phyloP scores from a whole-genome alignment of 2,888 invertebrate genomes.

The Harpalus rufipes region DNA sequence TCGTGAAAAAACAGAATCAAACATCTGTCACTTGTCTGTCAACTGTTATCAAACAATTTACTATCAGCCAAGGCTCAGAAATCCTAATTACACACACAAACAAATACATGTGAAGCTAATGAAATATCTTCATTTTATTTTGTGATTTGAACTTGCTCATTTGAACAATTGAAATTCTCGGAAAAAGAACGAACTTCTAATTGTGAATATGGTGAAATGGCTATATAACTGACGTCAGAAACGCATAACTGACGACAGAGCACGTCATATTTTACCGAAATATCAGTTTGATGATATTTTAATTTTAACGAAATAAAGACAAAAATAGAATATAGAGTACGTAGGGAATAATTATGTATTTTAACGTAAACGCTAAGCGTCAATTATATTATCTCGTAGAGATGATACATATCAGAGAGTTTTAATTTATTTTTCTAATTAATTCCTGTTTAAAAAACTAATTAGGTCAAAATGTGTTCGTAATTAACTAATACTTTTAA shows the following conservation, averaged over 20 bases:
- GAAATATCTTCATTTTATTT: not conserved
- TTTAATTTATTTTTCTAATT: slow-evolving; percentile 34
- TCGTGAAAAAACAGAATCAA: slow-evolving; percentile 22
- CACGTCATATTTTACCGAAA: slow-evolving; percentile 15
- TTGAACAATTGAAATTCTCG: slow-evolving; percentile 7
- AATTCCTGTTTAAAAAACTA: slow-evolving; percentile 19
- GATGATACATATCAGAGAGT: not conserved
- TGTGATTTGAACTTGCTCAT: slow-evolving; percentile 22
- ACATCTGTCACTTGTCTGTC: slow-evolving; percentile 32
- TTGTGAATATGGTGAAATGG: slow-evolving; percentile 4
- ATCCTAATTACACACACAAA: slow-evolving; percentile 30
- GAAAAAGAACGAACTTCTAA: slow-evolving; percentile 21
- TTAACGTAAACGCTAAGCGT: not conserved
- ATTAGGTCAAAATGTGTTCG: slow-evolving; percentile 31
- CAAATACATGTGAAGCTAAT: slow-evolving; percentile 9
- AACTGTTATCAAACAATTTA: slow-evolving; percentile 16
- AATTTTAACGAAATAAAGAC: slow-evolving; percentile 4
- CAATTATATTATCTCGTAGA: not conserved
- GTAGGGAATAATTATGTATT: not conserved
- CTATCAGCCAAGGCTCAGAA: slow-evolving; percentile 14
- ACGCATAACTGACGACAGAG: not conserved
- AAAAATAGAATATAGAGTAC: not conserved
- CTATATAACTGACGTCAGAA: slow-evolving; percentile 17
- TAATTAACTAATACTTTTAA: slow-evolving; percentile 43
- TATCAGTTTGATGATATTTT: slow-evolving; percentile 12